A percentile compares a stretch with the other conserved stretches of the same genome.
Conservation (phyloP, 2,797 vertebrate species). For the Linurgus olivaceus region DNA sequence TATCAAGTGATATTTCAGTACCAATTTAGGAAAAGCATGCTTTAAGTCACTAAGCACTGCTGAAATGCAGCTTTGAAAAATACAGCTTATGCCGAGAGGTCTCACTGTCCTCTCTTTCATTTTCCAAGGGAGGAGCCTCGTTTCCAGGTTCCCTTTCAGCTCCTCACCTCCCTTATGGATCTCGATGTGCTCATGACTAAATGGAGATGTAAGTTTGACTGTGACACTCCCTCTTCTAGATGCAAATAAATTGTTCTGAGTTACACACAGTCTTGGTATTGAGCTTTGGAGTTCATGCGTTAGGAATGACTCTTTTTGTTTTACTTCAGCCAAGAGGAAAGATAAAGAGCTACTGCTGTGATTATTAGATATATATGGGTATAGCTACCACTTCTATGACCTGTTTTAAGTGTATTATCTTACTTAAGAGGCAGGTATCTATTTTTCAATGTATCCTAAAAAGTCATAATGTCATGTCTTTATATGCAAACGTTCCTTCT, state of each 20-base stretch:
- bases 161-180: conserved; percentile 94
- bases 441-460: neutral
- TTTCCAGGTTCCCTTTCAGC: conserved; percentile 97
- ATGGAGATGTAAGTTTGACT: conserved; percentile 90
- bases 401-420: neutral
- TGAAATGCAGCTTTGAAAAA: neutral
- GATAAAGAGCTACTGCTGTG: neutral
- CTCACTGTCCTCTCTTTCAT: neutral
- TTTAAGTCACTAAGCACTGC: neutral
- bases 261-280: neutral
- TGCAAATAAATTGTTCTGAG: neutral
- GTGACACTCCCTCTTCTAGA: neutral
- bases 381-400: neutral
- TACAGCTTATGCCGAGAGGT: neutral
- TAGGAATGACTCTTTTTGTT: neutral
- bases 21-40: neutral
- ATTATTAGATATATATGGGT: neutral
- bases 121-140: conserved; percentile 89
- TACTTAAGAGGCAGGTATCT: neutral
- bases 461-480: neutral
- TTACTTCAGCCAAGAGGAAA: neutral
- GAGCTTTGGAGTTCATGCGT: neutral
- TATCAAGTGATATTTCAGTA: neutral
- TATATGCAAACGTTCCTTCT: neutral
- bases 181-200: conserved; percentile 95